phyloP scores from a whole-genome alignment of 2,888 invertebrate genomes.

The Glaucopsyche alexis region DNA sequence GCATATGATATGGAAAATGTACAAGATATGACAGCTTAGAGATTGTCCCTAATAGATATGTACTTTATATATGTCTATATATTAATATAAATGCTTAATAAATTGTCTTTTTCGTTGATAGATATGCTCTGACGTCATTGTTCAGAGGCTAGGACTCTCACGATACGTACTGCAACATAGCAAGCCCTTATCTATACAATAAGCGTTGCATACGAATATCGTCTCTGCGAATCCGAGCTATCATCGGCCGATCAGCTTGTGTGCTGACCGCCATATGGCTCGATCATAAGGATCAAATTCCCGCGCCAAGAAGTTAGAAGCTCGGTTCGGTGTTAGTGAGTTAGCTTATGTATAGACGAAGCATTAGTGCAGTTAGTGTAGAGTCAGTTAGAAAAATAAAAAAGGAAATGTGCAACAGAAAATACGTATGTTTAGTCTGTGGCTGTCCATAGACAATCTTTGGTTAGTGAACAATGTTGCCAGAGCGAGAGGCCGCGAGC shows the following conservation, averaged over 20 bases:
- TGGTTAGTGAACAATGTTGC: constrained; percentile 60
- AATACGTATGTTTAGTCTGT: constrained; percentile 13
- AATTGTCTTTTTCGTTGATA: constrained; percentile 73
- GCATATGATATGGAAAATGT: constrained; percentile 76
- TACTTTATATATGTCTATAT: constrained; percentile 64
- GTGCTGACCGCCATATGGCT: constrained; percentile 40
- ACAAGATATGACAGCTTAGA: constrained; percentile 76
- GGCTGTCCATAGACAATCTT: constrained; percentile 34
- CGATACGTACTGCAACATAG: constrained; percentile 78
- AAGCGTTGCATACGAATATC: constrained; percentile 79
- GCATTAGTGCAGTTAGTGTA: constrained; percentile 69
- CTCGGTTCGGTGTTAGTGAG: constrained; percentile 57
- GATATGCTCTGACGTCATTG: constrained; percentile 66
- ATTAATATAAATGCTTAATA: constrained; percentile 75
- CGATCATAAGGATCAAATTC: constrained; percentile 43
- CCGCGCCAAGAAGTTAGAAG: constrained; percentile 47
- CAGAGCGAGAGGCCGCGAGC: constrained; percentile 48
- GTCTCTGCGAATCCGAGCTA: constrained; percentile 58
- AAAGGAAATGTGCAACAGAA: constrained; percentile 29
- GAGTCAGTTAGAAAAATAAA: constrained; percentile 69
- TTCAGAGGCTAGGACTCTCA: constrained; percentile 66
- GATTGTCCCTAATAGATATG: constrained; percentile 78
- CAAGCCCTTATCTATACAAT: constrained; percentile 77
- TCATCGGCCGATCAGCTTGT: constrained; percentile 53
- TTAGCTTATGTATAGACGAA: constrained; percentile 62